Evolutionary conservation across 2,113 vertebrate species (phyloP).

Genomic region (Tachycineta bicolor): DNA sequence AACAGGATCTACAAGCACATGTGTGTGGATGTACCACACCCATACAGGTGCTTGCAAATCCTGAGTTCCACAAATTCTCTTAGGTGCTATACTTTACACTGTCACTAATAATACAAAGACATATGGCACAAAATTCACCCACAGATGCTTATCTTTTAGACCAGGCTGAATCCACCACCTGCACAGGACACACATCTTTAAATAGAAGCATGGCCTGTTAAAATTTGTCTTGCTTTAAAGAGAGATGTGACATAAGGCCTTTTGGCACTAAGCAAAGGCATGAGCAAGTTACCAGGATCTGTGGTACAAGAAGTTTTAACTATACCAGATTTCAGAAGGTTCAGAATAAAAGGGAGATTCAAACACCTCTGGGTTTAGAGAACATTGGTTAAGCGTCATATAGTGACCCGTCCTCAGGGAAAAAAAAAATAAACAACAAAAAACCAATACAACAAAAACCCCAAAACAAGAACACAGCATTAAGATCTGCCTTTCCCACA

Average conservation of each 20-base stretch:
- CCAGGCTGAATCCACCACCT: constrained; percentile 8
- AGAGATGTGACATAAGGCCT: constrained; percentile 54
- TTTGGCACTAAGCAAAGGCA: constrained; percentile 77
- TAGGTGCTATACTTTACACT: neutral
- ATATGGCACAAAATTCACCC: constrained; percentile 74
- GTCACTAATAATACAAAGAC: neutral
- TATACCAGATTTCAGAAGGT: neutral
- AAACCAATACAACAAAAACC: neutral
- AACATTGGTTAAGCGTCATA: constrained; percentile 12
- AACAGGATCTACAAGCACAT: neutral
- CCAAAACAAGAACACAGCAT: constrained; percentile 12
- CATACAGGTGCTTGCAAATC: neutral
- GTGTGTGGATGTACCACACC: rapidly evolving
- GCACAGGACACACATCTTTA: neutral
- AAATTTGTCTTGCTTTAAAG: constrained; percentile 6
- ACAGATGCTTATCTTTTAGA: constrained; percentile 24
- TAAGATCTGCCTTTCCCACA: constrained; percentile 62
- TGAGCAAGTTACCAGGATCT: constrained; percentile 5
- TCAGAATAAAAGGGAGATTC: neutral
- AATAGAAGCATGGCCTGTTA: neutral
- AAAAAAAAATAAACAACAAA: neutral
- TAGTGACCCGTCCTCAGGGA: constrained; percentile 72
- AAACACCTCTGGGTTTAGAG: constrained; percentile 19
- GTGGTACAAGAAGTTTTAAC: neutral
- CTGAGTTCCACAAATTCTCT: neutral